Conservation (phyloP, 2,797 vertebrate species). For the Momotus momota region DNA sequence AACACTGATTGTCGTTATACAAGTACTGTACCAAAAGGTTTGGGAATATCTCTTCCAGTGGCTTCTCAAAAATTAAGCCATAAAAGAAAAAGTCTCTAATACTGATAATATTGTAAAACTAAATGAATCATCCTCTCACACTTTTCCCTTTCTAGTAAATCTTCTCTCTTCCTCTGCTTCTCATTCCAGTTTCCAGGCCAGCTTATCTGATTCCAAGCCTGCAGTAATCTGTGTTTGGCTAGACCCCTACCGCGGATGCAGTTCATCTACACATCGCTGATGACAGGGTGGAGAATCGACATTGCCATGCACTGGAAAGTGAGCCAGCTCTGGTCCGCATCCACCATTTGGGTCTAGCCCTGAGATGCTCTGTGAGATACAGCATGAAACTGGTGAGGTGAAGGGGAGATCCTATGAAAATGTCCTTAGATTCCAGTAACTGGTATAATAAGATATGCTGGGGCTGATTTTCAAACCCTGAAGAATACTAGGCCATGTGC, state of each 20-base stretch:
- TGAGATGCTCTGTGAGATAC: neutral
- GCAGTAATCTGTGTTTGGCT: neutral
- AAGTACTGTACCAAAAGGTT: conserved; percentile 45
- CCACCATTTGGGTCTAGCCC: neutral
- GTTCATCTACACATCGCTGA: neutral
- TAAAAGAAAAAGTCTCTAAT: conserved; percentile 57
- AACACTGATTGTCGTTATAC: conserved; percentile 80
- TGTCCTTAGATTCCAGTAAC: conserved; percentile 34
- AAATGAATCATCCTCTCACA: neutral
- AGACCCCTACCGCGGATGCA: neutral
- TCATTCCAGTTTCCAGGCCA: conserved; percentile 49
- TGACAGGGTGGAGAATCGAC: neutral
- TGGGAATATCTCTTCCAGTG: conserved; percentile 62
- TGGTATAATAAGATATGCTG: neutral
- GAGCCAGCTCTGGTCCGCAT: neutral
- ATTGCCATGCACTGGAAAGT: neutral
- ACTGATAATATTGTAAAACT: conserved; percentile 38
- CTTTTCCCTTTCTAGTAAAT: neutral
- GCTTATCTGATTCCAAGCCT: conserved; percentile 7
- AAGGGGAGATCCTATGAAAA: neutral
- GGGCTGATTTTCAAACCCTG: conserved; percentile 26
- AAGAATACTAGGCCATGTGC: conserved; percentile 51
- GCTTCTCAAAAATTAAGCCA: conserved; percentile 74
- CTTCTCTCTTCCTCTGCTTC: neutral
- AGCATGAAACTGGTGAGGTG: conserved; percentile 1